Evolutionary conservation across 2,113 vertebrate species (phyloP), one percentile per base, ranked within the genome.

Genomic region (Prionailurus viverrinus): DNA sequence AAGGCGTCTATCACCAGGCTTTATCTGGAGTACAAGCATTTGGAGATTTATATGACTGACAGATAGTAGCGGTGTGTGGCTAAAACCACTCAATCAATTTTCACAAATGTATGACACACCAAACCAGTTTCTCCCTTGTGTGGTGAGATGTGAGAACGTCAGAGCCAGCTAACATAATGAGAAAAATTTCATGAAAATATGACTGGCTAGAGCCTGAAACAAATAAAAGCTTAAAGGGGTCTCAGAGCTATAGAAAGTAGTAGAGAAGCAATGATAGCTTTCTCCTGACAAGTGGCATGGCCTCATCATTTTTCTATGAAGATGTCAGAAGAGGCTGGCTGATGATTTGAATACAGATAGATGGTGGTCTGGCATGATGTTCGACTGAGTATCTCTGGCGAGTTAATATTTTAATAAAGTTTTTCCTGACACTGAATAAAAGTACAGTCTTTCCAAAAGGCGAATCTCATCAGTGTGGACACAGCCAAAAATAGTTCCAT

Each of bases 201-300:
- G n/a, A 76, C 82, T 65, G 29, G 21, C 33, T 65, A 10, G 68
- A 41, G n/a, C 83, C 55, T 51, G 65, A 69, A 95, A 85, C 80
- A 96, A 96, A 86, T 81, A 51, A 81, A 96, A 76, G 23, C 33
- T 89, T 76, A 71, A 31, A 93, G 79, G 5, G 13, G 33, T 55
- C 58, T 48, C 73, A 23, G 19, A 61, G 66, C 27, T 55, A 45
- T 21, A 61, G 10, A n/a, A 65, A 68, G n/a, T 31, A 8, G 33
- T 27, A 41, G 48, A n/a, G 45, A 89, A 48, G 16, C 29, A 71
- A 53, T 89, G 21, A 27, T 18, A 8, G 14, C 85, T 33, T 31
- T 85, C 80, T 96, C 23, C n/a, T 61, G 79, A 29, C n/a, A 76
- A 71, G 36, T n/a, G 58, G 4, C 18, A 19, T 2, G 11, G 16